Evolutionary conservation across 2,113 vertebrate genomes (phyloP), one percentile per base, ranked within the genome.

Genomic region (Ceyx margarethae): DNA sequence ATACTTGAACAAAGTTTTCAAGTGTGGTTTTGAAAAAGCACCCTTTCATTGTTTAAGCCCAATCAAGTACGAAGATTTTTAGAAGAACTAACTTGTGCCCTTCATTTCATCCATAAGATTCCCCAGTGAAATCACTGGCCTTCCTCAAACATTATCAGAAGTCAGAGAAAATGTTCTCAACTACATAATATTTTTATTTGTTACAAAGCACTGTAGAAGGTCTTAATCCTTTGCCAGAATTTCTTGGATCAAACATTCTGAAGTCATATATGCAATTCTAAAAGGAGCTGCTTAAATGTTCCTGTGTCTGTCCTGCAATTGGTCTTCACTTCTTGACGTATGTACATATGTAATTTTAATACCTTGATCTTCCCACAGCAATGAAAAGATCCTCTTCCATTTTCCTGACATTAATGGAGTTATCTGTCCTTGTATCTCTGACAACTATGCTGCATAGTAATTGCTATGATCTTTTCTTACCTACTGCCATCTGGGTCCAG

Each of bases 391-490:
- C 95, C 89, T 95, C 85, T 97, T 96, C 91, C 94, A 89, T 81
- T 96, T 87, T 86, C 89, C 94, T 94, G 93, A 57, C 83, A 83
- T 73, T 82, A 73, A 74, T 68, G 67, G 85, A 89, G 76, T 90
- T 62, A 72, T 89, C 92, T 95, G 94, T 92, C 91, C 75, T 94
- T 93, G 80, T 83, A 53, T 95, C 43, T 42, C 94, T 97, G 93
- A 95, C 92, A 96, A 66, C 90, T 91, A 16, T 94, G 89, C 93
- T 92, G 87, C 94, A 93, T 92, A 74, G 82, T 91, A 95, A 94
- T 46, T 75, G 95, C 96, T 75, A 85, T 71, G 97, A 97, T 97
- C 95, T 90, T 96, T 97, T 97, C 97, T 97, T 90, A 67, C 96
- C 96, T 96, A 87, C 96, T 93, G 91, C 94, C 95, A 93, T 91